Base-by-base conservation (phyloP, 2,888 invertebrate genomes). In the Willowsia nigromaculata region DNA sequence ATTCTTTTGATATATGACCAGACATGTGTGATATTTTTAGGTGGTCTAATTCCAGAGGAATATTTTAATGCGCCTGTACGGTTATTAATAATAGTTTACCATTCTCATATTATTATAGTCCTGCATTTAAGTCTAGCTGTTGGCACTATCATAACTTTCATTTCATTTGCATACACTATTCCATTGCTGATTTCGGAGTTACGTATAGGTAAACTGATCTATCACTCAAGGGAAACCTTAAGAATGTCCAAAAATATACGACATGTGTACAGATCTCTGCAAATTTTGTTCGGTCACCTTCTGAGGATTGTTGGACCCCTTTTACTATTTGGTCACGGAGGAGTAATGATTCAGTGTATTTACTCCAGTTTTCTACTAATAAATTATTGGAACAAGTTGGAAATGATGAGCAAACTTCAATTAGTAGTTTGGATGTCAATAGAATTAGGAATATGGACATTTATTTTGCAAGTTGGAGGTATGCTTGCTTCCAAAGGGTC, bases 1-100 rank as follows among this genome's bases (percentile, higher is more conserved):
- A n/a, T 11, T n/a, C n/a, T 82, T 6, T n/a, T 82, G 7, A 2
- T 82, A 9, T 82, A 82, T 25, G 82, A 82, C 27, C 43, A 59
- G 1, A 18, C 59, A 5, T 43, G 5, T n/a, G 15, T 82, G 13
- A 47, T 82, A 43, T 82, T 65, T 43, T 27, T 82, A 5, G 82
- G 82, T 1, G 82, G 40, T 6, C 37, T 82, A 3, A 30, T 82
- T 0, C 82, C 82, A 18, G 0, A 0, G 7, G 1, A 40, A 27
- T 47, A 62, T 43, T 82, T 43, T 9, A 25, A n/a, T 13, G 15
- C 25, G 2, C 65, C 82, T 40, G 47, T 82, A 6, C 65, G 65
- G 11, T 6, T 82, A 13, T 18, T 82, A 1, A 22, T 82, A 59
- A 43, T 62, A 1, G 0, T 27, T 3, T 82, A 53, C 33, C 82